These are phyloP conservation scores for Hemibagrus wyckioides DNA, from an alignment of 2,113 vertebrate species.

Conservation along the genomic window DNA sequence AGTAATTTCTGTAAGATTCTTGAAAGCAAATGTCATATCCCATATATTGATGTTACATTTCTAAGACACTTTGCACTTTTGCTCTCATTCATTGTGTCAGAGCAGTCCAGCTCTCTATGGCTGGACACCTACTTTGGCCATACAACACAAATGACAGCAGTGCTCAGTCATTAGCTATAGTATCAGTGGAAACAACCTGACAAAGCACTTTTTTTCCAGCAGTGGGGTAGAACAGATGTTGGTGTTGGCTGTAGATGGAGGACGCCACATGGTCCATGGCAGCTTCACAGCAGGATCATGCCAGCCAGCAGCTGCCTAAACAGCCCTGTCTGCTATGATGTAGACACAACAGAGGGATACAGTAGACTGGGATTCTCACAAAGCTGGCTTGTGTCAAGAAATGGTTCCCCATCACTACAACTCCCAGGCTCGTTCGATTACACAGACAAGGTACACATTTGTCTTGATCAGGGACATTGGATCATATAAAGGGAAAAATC, in stretches of 20 bases:
- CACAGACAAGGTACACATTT: neutral
- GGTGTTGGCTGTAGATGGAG: slow-evolving; percentile 65
- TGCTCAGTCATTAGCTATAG: slow-evolving; percentile 67
- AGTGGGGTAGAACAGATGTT: slow-evolving; percentile 73
- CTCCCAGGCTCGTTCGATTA: neutral
- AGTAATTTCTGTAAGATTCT: neutral
- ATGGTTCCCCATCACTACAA: neutral
- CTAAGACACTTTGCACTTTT: neutral
- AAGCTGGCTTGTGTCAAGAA: slow-evolving; percentile 3
- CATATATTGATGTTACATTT: neutral
- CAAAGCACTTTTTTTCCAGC: slow-evolving; percentile 62
- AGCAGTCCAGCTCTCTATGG: slow-evolving; percentile 10
- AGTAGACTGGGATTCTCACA: neutral
- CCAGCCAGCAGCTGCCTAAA: slow-evolving; percentile 73
- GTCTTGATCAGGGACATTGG: neutral
- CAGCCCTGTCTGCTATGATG: slow-evolving; percentile 59
- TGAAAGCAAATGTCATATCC: too few species aligned
- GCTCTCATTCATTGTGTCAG: neutral
- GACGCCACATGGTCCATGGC: slow-evolving; percentile 55
- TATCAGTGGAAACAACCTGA: slow-evolving; percentile 57
- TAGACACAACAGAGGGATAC: slow-evolving; percentile 27
- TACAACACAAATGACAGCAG: slow-evolving; percentile 39
- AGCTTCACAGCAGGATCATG: slow-evolving; percentile 65
- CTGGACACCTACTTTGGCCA: neutral
- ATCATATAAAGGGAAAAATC: neutral